Conservation (phyloP, 2,888 invertebrate species). For the Leptarthrus brevirostris region DNA sequence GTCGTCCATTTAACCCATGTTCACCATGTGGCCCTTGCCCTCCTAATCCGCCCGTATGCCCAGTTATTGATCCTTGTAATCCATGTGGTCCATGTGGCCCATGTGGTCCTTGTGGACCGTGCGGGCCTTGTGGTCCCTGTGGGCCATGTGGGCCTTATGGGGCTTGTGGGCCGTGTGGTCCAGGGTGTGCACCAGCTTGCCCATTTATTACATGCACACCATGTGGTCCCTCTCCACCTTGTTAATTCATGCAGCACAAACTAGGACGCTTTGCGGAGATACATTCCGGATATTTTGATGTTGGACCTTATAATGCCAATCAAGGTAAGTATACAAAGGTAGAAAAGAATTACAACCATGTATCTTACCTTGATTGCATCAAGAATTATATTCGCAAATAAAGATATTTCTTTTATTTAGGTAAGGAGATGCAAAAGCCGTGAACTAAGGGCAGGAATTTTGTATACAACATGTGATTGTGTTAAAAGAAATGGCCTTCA, state of each 20-base stretch:
- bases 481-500: constrained; percentile 69
- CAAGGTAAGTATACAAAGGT: constrained; percentile 37
- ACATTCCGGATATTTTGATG: neutral
- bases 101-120: constrained; percentile 22
- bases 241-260: constrained; percentile 10
- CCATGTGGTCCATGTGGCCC: constrained; percentile 55
- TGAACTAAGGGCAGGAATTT: constrained; percentile 66
- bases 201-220: constrained; percentile 27
- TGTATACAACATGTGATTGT: constrained; percentile 69
- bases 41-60: neutral
- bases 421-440: constrained; percentile 64
- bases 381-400: neutral
- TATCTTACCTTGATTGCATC: constrained; percentile 36
- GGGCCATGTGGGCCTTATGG: constrained; percentile 55
- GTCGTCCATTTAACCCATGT: constrained; percentile 57
- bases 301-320: constrained; percentile 6
- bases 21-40: constrained; percentile 57
- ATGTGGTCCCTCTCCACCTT: constrained; percentile 22
- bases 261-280: neutral
- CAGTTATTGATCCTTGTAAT: constrained; percentile 10
- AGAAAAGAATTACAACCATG: neutral
- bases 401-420: constrained; percentile 22
- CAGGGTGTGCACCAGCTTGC: constrained; percentile 3
- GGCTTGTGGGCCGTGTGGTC: constrained; percentile 50
- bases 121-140: constrained; percentile 35